These are phyloP conservation scores for Drosophila leonis DNA, from an alignment of 2,888 invertebrate genomes.

Conservation along the genomic window DNA sequence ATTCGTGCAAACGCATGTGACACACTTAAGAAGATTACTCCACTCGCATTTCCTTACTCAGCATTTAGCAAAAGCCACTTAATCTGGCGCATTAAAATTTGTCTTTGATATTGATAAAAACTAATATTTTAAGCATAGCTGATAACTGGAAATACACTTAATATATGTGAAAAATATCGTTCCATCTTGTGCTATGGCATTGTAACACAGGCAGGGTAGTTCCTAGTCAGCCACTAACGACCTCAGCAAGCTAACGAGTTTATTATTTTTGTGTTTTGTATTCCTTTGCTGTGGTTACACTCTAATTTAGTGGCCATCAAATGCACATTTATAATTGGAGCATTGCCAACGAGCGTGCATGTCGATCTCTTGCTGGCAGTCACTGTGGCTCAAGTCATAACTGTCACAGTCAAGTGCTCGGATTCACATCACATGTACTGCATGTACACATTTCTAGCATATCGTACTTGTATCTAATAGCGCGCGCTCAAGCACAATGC, in stretches of 20 bases:
- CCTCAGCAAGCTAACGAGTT: neutral
- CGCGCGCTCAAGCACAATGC: conserved; percentile 44
- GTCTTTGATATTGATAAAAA: neutral
- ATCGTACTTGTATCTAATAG: conserved; percentile 20
- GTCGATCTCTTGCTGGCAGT: conserved; percentile 14
- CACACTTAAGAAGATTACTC: neutral
- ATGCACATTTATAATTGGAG: conserved; percentile 72
- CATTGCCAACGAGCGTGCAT: conserved; percentile 49
- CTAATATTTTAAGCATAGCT: neutral
- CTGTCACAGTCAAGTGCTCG: conserved; percentile 49
- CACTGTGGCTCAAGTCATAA: conserved; percentile 52
- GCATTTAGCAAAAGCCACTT: neutral
- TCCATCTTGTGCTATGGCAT: too few species aligned
- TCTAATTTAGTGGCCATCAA: conserved; percentile 70
- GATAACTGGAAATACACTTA: neutral
- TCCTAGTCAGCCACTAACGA: neutral
- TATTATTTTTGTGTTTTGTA: conserved; percentile 11
- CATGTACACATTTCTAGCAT: neutral
- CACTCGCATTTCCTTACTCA: neutral
- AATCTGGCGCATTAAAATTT: neutral
- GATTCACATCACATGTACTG: neutral
- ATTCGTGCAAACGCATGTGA: neutral
- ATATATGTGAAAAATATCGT: neutral
- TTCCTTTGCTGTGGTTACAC: conserved; percentile 64
- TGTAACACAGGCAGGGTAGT: neutral